These are phyloP conservation scores for Tribolium madens DNA, from an alignment of 1,140 invertebrate genomes.

Conservation along the genomic window DNA sequence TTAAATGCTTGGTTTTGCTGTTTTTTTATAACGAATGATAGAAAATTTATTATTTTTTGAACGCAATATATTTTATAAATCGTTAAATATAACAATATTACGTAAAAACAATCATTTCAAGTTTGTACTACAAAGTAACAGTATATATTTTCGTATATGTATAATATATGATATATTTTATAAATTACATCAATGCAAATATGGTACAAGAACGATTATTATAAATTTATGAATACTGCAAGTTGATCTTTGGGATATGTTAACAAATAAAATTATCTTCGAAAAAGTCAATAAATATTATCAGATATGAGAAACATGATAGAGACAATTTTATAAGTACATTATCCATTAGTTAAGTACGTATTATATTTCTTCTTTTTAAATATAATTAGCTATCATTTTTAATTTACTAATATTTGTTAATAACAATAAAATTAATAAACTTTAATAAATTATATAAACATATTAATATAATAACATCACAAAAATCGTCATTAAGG, in stretches of 20 bases:
- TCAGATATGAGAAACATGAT: slow-evolving; percentile 47
- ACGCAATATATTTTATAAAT: slow-evolving; percentile 57
- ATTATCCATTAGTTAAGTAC: slow-evolving; percentile 42
- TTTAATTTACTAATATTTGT: slow-evolving; percentile 39
- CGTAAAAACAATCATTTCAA: slow-evolving; percentile 57
- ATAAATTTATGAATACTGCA: slow-evolving; percentile 52
- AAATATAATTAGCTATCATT: slow-evolving; percentile 40
- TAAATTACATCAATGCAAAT: slow-evolving; percentile 55
- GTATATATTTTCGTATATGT: slow-evolving; percentile 54
- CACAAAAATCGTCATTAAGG: slow-evolving; percentile 34
- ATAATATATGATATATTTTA: slow-evolving; percentile 53
- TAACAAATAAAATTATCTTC: slow-evolving; percentile 44
- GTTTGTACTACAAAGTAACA: slow-evolving; percentile 59
- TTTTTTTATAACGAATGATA: no score
- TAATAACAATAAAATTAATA: slow-evolving; percentile 45
- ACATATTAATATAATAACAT: slow-evolving; percentile 50
- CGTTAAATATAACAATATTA: slow-evolving; percentile 59
- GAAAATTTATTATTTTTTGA: no score
- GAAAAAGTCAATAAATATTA: slow-evolving; percentile 39
- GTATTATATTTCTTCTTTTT: slow-evolving; percentile 37
- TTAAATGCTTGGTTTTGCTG: no score
- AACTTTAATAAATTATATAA: slow-evolving; percentile 39
- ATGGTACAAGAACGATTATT: slow-evolving; percentile 49
- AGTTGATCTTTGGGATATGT: slow-evolving; percentile 50
- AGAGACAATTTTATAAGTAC: slow-evolving; percentile 45